Evolutionary conservation across 30 jellyfish, hydroid and myxozoan species (phyloP).

Genomic region (Euphysa ruthae): DNA sequence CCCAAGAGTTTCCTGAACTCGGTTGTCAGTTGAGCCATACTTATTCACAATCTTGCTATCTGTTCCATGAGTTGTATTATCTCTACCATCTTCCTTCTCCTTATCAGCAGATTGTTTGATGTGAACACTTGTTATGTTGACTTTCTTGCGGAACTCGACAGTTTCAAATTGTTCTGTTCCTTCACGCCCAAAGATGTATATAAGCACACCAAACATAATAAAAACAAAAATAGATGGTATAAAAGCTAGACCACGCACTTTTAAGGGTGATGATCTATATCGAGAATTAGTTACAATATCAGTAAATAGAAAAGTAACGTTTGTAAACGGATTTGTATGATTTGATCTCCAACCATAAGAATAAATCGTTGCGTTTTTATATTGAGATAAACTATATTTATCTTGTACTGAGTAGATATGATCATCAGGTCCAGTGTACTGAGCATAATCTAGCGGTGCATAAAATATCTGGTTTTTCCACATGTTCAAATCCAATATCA

Average conservation of each 20-base stretch:
- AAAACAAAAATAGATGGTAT: slow-evolving; percentile 50
- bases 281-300: slow-evolving; percentile 61
- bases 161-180: slow-evolving; percentile 21
- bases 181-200: slow-evolving; percentile 71
- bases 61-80: no score
- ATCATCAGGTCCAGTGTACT: slow-evolving; percentile 80
- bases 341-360: slow-evolving; percentile 77
- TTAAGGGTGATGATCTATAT: slow-evolving; percentile 49
- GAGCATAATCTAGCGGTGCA: slow-evolving; percentile 70
- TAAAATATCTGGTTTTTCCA: slow-evolving; percentile 91
- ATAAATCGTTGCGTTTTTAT: slow-evolving; percentile 48
- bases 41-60: no score
- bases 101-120: no score
- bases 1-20: no score
- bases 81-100: no score
- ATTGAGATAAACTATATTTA: slow-evolving; percentile 21
- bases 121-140: not conserved
- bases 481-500: slow-evolving; percentile 77
- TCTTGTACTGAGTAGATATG: slow-evolving; percentile 54
- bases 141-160: not conserved
- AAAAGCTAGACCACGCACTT: slow-evolving; percentile 57
- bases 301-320: slow-evolving; percentile 35
- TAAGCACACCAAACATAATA: slow-evolving; percentile 53
- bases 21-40: no score
- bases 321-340: slow-evolving; percentile 41